Conservation (phyloP, 53 echinoderm and acorn worm genomes). For the Henricia sp. region DNA sequence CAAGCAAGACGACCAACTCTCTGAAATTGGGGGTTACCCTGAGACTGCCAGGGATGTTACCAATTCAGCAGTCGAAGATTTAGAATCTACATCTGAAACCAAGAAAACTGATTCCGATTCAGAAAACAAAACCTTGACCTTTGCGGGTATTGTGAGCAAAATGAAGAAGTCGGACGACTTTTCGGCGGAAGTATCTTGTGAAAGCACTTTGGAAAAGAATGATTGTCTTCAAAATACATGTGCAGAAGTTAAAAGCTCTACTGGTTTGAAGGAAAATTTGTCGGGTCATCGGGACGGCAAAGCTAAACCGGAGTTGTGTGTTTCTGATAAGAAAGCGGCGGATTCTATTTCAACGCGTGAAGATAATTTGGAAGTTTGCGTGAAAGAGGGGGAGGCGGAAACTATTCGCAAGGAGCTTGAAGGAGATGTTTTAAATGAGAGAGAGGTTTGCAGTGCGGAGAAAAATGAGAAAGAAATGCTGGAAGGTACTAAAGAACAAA, state of each 20-base stretch:
- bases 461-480: not conserved
- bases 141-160: slow-evolving; percentile 27
- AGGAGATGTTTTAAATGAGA: not conserved
- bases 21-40: not conserved
- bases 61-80: no score
- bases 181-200: not conserved
- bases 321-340: not conserved
- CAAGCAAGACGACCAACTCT: not conserved
- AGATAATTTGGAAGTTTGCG: not conserved
- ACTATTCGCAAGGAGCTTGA: not conserved
- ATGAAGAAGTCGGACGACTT: slow-evolving; percentile 4
- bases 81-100: not conserved
- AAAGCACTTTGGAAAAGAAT: not conserved
- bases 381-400: not conserved
- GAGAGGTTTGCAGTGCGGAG: not conserved
- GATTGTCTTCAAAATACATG: not conserved
- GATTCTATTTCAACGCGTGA: not conserved
- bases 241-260: not conserved
- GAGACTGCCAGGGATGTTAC: not conserved
- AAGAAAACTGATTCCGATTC: not conserved
- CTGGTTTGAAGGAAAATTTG: not conserved
- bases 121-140: not conserved
- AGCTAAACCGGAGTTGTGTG: not conserved
- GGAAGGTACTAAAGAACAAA: not conserved
- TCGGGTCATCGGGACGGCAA: not conserved